Conservation (phyloP, 2,888 invertebrate genomes). For the Ornithoptera priamus region DNA sequence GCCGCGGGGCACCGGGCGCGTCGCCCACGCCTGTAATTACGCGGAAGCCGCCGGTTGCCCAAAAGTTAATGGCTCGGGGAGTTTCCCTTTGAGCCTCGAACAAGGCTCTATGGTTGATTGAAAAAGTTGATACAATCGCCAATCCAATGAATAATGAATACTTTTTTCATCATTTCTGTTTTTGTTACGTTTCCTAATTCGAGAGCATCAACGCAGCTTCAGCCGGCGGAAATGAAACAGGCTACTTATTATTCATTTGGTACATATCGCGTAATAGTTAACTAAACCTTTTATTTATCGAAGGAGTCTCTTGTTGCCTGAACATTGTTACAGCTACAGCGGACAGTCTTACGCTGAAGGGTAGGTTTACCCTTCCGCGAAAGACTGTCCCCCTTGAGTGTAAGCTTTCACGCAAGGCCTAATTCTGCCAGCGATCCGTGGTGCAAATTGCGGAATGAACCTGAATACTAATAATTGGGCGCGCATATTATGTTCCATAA, state of each 20-base stretch:
- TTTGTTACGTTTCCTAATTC: slow-evolving; percentile 2
- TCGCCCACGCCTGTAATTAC: background rate
- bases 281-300: too few species aligned
- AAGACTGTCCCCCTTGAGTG: too few species aligned
- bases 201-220: background rate
- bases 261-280: background rate
- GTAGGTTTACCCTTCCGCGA: too few species aligned
- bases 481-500: too few species aligned
- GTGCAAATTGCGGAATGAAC: too few species aligned
- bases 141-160: slow-evolving; percentile 3
- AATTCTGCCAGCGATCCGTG: too few species aligned
- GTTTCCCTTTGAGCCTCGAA: slow-evolving; percentile 1
- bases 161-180: background rate
- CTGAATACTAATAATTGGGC: too few species aligned
- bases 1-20: too few species aligned
- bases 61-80: slow-evolving; percentile 7
- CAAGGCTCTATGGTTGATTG: background rate
- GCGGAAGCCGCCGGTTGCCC: background rate
- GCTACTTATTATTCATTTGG: background rate
- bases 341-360: too few species aligned
- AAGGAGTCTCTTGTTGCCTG: too few species aligned
- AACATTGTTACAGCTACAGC: too few species aligned
- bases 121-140: slow-evolving; percentile 3
- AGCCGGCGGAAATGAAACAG: background rate
- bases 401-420: too few species aligned